Base-by-base conservation (phyloP, 2,113 vertebrate species). In the Hystrix brachyura region DNA sequence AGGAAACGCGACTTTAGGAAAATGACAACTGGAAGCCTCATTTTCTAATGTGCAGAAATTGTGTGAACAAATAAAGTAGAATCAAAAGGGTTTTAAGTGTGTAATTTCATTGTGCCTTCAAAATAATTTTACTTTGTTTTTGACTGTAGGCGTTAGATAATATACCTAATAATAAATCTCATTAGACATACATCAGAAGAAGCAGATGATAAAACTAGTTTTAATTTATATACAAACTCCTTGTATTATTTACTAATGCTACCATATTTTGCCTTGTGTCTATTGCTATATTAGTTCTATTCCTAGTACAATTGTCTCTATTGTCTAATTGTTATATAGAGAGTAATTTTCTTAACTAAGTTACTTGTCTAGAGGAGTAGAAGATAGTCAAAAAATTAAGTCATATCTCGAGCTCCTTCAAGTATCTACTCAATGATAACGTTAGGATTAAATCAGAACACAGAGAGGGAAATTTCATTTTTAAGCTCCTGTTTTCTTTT, bases 1-100 rank as follows among this genome's bases (percentile, higher is more conserved):
- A 99, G 95, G 99, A 99, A 97, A 99, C 99, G 1, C 98, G 96
- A 65, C 98, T 99, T 97, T 99, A 99, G 98, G 90, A 80, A 85
- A 95, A 34, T 3, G 3, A 90, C 8, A n/a, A 89, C 64, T 72
- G 34, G 34, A 80, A 11, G 0, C 0, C 43, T 55, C 67, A 38
- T 93, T 87, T 97, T 81, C 64, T 71, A 48, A 88, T 60, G 92
- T 93, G 81, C 48, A 48, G 85, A 96, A 92, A 95, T 89, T 96
- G 86, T 84, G 81, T 60, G 91, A 76, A 94, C 95, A 90, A 94
- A 67, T 32, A 94, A 84, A 90, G 59, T 51, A 81, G 74, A 97
- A 90, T 43, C 94, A 76, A 86, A 89, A 72, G 17, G 46, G 83
- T 96, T 74, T 53, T 79, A 29, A 72, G 51, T 65, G 34, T 87